Conservation (phyloP, 2,113 vertebrate genomes). For the Coptodon rendalli region DNA sequence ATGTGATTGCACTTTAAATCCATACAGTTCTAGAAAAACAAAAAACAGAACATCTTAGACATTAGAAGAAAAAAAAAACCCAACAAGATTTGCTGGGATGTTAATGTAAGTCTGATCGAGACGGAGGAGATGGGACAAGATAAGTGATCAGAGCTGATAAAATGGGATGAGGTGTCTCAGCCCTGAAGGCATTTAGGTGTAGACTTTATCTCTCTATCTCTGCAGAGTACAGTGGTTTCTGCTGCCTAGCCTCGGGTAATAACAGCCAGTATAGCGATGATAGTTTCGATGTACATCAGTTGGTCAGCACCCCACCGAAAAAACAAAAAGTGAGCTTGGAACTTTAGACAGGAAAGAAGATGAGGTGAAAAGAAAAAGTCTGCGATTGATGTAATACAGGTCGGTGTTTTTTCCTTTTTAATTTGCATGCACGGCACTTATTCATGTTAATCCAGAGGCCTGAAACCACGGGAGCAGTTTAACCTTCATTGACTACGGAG, state of each 20-base stretch:
- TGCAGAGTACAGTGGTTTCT: conserved; percentile 1
- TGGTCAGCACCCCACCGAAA: neutral
- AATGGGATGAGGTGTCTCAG: conserved; percentile 37
- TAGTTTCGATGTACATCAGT: neutral
- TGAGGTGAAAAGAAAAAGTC: neutral
- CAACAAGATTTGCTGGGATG: conserved; percentile 11
- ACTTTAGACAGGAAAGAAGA: neutral
- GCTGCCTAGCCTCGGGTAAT: conserved; percentile 33
- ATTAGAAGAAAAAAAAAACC: neutral
- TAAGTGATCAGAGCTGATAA: conserved; percentile 56
- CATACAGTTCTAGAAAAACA: conserved; percentile 17
- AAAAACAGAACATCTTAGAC: conserved; percentile 21
- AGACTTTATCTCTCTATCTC: conserved; percentile 30
- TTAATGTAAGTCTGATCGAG: conserved; percentile 21
- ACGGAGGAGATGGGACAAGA: conserved; percentile 20
- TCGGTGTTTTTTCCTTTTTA: neutral
- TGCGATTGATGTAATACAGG: neutral
- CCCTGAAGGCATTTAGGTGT: conserved; percentile 36
- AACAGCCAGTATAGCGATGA: neutral
- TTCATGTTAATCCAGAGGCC: neutral
- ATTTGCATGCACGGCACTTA: conserved; percentile 23
- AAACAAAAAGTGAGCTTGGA: neutral
- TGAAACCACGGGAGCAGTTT: conserved; percentile 15
- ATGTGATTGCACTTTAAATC: conserved; percentile 25
- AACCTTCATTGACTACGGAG: conserved; percentile 32